Percentiles rank a stretch among this genome's conserved stretches.
Conservation (phyloP, 1,140 invertebrate genomes). For the Anoplophora glabripennis region DNA sequence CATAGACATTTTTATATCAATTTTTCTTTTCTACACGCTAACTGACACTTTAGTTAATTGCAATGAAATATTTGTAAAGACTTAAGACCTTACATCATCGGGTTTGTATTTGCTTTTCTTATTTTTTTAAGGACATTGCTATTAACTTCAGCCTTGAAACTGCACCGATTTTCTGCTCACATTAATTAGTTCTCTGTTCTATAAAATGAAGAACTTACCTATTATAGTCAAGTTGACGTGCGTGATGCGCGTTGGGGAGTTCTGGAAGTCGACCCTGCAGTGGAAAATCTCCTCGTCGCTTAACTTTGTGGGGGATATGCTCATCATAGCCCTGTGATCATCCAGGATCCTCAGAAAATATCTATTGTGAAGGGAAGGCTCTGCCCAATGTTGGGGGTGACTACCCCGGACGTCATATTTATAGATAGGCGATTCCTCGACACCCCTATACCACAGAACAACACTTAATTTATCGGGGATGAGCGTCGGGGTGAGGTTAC, state of each 20-base stretch:
- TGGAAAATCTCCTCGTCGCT: slow-evolving; percentile 66
- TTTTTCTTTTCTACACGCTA: too few species aligned
- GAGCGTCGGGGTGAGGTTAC: slow-evolving; percentile 59
- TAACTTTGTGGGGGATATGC: slow-evolving; percentile 54
- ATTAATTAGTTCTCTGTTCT: too few species aligned
- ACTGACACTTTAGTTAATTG: too few species aligned
- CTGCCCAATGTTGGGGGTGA: slow-evolving; percentile 45
- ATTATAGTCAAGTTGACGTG: slow-evolving; percentile 72
- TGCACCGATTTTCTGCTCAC: too few species aligned
- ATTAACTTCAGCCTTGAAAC: too few species aligned
- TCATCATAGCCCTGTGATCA: slow-evolving; percentile 56
- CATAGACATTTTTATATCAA: too few species aligned
- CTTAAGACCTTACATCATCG: too few species aligned
- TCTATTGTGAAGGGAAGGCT: slow-evolving; percentile 52
- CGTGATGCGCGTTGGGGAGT: slow-evolving; percentile 68
- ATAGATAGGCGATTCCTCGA: slow-evolving; percentile 41
- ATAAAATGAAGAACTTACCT: slow-evolving; percentile 56
- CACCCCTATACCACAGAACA: slow-evolving; percentile 43
- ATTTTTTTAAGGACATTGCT: too few species aligned
- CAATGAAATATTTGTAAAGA: too few species aligned
- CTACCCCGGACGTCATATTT: slow-evolving; percentile 41
- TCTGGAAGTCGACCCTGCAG: slow-evolving; percentile 72
- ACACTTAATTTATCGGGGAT: slow-evolving; percentile 58
- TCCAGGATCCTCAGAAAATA: slow-evolving; percentile 50
- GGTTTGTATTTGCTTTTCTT: too few species aligned